These are phyloP conservation scores for Meteorus cinctellus DNA, from an alignment of 2,888 invertebrate species.

Conservation along the genomic window DNA sequence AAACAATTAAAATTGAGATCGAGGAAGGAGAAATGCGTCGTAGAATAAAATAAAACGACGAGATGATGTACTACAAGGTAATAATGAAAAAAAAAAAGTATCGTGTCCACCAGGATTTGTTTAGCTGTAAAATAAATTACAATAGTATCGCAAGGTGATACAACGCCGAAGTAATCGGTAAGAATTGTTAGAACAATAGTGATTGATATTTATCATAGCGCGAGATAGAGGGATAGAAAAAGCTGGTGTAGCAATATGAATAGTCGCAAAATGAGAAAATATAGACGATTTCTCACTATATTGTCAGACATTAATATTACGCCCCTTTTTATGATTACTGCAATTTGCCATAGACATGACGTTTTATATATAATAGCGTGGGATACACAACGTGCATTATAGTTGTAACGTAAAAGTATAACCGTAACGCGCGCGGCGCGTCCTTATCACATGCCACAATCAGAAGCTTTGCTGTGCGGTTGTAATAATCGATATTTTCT, in stretches of 20 bases:
- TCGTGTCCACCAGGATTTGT: not conserved
- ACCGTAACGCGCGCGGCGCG: constrained; percentile 18
- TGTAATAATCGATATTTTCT: constrained; percentile 11
- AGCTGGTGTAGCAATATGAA: not conserved
- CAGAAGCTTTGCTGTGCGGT: constrained; percentile 14
- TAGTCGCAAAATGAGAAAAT: not conserved
- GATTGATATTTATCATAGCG: not conserved
- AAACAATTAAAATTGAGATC: not conserved
- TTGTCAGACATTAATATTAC: constrained; percentile 8
- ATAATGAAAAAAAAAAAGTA: not conserved
- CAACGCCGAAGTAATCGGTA: not conserved
- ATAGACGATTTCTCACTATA: not conserved
- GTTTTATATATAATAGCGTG: constrained; percentile 9
- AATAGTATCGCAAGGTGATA: not conserved
- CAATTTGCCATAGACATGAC: not conserved
- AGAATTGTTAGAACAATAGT: not conserved
- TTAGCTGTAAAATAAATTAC: not conserved
- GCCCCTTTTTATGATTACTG: constrained; percentile 3
- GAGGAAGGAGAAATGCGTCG: not conserved
- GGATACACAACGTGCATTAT: constrained; percentile 23
- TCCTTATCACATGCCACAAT: constrained; percentile 31
- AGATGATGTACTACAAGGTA: too few relatives aligned
- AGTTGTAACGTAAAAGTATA: constrained; percentile 29
- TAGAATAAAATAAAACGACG: not conserved
- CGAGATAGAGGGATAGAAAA: not conserved